These are phyloP conservation scores for Hemaris fuciformis DNA, from an alignment of 2,888 invertebrate genomes.

Conservation along the genomic window DNA sequence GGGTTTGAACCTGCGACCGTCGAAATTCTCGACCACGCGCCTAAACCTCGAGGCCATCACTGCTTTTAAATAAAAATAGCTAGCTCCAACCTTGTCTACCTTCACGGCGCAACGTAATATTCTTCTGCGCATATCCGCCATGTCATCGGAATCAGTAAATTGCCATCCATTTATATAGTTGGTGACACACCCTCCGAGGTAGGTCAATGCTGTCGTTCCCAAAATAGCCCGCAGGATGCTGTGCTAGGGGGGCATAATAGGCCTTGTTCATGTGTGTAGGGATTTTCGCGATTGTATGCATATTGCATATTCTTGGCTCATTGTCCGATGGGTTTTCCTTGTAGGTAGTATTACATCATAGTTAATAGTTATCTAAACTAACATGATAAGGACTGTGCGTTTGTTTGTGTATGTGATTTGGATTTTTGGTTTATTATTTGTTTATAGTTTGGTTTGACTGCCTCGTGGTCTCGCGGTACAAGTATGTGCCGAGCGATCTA, in stretches of 20 bases:
- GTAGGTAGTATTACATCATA: neutral
- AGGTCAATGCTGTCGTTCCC: conserved; percentile 9
- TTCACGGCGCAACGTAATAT: neutral
- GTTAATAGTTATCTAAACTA: neutral
- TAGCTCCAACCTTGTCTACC: too few relatives aligned
- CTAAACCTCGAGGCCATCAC: too few relatives aligned
- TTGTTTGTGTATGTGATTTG: neutral
- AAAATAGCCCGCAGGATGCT: conserved; percentile 13
- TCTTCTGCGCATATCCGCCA: neutral
- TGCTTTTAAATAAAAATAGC: too few relatives aligned
- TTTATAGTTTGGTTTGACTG: too few relatives aligned
- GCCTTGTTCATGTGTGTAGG: neutral
- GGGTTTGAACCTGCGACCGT: too few relatives aligned
- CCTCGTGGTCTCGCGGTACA: too few relatives aligned
- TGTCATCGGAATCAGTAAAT: too few relatives aligned
- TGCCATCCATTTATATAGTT: conserved; percentile 1
- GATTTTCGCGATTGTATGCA: neutral
- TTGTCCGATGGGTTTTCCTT: neutral
- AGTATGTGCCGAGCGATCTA: too few relatives aligned
- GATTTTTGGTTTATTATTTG: too few relatives aligned
- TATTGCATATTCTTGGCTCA: neutral
- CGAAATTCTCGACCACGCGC: too few relatives aligned
- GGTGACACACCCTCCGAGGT: conserved; percentile 15
- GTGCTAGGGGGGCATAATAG: too few relatives aligned
- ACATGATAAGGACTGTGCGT: neutral